These are phyloP conservation scores for Cephus cinctus DNA, from an alignment of 1,140 invertebrate species.

Conservation along the genomic window DNA sequence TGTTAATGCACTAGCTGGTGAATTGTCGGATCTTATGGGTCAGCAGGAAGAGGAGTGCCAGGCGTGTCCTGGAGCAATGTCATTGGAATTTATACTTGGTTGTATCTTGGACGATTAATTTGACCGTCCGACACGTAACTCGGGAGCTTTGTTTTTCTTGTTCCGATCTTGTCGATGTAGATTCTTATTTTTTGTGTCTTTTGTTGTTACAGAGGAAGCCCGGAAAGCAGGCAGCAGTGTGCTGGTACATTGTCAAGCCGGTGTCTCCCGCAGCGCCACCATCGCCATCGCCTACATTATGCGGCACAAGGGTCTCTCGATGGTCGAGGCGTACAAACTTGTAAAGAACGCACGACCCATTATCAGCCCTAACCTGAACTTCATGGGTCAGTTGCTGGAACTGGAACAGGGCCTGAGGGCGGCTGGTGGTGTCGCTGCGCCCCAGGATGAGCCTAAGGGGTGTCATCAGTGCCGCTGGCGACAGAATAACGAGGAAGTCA, in stretches of 20 bases:
- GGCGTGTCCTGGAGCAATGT: too few relatives aligned
- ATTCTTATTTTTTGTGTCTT: slow-evolving; percentile 29
- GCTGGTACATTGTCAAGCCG: slow-evolving; percentile 93
- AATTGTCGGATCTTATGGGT: too few relatives aligned
- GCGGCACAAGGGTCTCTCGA: slow-evolving; percentile 81
- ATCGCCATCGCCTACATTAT: slow-evolving; percentile 95
- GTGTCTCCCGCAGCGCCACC: slow-evolving; percentile 91
- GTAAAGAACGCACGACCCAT: slow-evolving; percentile 85
- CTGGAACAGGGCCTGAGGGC: slow-evolving; percentile 72
- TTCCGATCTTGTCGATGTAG: too few relatives aligned
- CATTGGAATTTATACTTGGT: too few relatives aligned
- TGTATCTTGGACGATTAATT: too few relatives aligned
- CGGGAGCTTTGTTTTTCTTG: too few relatives aligned
- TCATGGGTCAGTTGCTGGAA: slow-evolving; percentile 92
- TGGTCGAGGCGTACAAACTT: slow-evolving; percentile 86
- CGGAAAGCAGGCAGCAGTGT: slow-evolving; percentile 75
- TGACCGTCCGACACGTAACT: too few relatives aligned
- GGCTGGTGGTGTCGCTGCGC: slow-evolving; percentile 35
- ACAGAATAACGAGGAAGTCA: slow-evolving; percentile 52
- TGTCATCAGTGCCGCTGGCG: slow-evolving; percentile 60
- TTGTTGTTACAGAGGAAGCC: slow-evolving; percentile 78
- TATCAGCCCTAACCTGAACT: slow-evolving; percentile 96
- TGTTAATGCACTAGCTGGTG: too few relatives aligned
- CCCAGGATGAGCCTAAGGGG: slow-evolving; percentile 42
- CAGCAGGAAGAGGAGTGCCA: too few relatives aligned